A percentile compares a stretch with the other conserved stretches of the same genome.
Conservation (phyloP, 2,113 vertebrate genomes). For the Epinephelus moara region DNA sequence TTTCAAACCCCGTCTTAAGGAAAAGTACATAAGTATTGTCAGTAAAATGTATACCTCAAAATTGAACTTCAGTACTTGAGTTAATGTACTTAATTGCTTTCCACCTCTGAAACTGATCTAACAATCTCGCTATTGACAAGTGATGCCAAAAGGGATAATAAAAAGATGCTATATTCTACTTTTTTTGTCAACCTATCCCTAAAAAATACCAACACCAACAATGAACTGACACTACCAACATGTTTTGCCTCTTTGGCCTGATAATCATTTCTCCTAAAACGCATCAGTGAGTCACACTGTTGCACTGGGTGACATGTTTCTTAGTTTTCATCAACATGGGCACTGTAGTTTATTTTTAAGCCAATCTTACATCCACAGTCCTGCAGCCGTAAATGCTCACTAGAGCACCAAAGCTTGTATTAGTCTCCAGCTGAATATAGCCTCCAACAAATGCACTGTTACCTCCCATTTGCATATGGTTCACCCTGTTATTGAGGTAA, state of each 20-base stretch:
- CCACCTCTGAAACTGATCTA: too few relatives aligned
- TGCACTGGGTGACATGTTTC: not conserved
- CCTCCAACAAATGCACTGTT: not conserved
- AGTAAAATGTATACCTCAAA: not conserved
- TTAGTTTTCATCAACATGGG: not conserved
- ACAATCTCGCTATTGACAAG: not conserved
- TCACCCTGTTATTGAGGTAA: too few relatives aligned
- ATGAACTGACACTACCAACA: not conserved
- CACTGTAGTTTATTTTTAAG: not conserved
- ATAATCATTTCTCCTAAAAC: not conserved
- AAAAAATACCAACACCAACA: not conserved
- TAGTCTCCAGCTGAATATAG: not conserved
- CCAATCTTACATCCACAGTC: not conserved
- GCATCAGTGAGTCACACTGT: not conserved
- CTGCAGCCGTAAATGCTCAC: not conserved
- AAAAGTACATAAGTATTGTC: not conserved
- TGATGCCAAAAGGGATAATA: not conserved
- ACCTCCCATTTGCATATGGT: too few relatives aligned
- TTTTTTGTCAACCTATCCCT: not conserved
- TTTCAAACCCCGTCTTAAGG: not conserved
- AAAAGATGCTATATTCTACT: not conserved
- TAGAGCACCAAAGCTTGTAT: not conserved
- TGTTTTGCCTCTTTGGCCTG: not conserved
- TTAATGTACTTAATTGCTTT: not conserved
- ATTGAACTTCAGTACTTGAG: not conserved